phyloP scores from a whole-genome alignment of 2,113 vertebrate species.

The Cyanocitta stelleri region DNA sequence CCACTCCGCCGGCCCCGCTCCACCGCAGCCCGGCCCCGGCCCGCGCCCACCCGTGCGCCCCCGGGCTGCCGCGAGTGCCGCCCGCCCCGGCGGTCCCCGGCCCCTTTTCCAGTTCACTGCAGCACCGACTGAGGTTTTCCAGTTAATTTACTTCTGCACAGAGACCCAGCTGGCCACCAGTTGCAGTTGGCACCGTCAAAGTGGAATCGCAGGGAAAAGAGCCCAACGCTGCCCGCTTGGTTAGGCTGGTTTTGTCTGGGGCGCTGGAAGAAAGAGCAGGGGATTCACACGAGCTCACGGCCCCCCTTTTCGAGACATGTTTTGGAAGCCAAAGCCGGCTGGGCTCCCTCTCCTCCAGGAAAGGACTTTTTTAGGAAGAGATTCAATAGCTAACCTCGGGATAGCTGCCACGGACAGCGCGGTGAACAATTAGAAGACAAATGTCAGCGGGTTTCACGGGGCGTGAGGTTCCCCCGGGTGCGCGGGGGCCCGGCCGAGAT shows the following conservation, averaged over 20 bases:
- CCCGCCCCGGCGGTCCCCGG: background rate
- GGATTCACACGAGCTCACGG: background rate
- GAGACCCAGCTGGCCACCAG: conserved; percentile 55
- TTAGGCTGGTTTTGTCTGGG: conserved; percentile 32
- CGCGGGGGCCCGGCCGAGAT: background rate
- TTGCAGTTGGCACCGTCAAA: conserved; percentile 16
- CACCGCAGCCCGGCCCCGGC: background rate
- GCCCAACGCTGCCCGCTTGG: background rate
- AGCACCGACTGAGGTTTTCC: conserved; percentile 43
- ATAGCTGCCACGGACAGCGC: background rate
- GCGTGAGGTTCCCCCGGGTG: background rate
- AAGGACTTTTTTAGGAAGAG: background rate
- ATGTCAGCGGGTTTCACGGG: conserved; percentile 21
- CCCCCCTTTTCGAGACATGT: background rate
- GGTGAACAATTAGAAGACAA: background rate
- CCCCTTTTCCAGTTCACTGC: conserved; percentile 22
- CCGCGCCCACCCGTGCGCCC: background rate
- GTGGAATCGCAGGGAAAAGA: background rate
- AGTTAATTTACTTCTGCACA: conserved; percentile 58
- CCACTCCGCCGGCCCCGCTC: background rate
- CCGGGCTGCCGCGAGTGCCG: background rate
- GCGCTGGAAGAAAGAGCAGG: background rate
- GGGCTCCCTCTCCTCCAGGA: background rate
- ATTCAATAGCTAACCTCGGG: background rate
- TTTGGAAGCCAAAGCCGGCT: background rate